Conservation (phyloP, 2,888 invertebrate species). For the Synergus umbraculus region DNA sequence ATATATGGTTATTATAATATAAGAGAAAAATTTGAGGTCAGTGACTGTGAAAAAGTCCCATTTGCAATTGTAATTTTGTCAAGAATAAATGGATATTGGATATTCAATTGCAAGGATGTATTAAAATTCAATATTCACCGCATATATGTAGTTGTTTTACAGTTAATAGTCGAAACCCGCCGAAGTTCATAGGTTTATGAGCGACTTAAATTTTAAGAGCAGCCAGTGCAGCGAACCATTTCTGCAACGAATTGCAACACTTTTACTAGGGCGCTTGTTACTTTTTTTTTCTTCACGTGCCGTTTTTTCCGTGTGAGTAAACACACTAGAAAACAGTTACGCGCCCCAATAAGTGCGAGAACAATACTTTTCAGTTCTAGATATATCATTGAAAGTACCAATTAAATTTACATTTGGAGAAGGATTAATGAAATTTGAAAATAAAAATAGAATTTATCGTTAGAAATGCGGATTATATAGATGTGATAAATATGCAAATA, state of each 20-base stretch:
- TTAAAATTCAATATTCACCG: not conserved
- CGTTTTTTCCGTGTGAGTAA: slow-evolving; percentile 2
- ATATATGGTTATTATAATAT: not conserved
- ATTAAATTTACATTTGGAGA: not conserved
- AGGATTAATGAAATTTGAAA: not conserved
- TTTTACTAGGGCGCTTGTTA: slow-evolving; percentile 3
- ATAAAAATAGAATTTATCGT: not conserved
- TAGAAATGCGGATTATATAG: not conserved
- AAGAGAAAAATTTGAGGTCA: not conserved
- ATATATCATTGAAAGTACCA: no score
- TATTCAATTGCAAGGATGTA: not conserved
- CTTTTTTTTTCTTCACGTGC: not conserved
- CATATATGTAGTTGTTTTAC: not conserved
- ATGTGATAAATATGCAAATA: not conserved
- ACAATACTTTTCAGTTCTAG: not conserved
- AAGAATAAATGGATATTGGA: not conserved
- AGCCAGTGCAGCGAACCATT: slow-evolving; percentile 3
- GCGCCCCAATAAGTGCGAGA: not conserved
- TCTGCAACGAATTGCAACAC: slow-evolving; percentile 7
- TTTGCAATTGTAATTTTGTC: not conserved
- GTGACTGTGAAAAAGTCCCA: not conserved
- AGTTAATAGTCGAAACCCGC: slow-evolving; percentile 1
- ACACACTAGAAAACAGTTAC: slow-evolving; percentile 7
- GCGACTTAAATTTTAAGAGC: not conserved
- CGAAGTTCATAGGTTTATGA: slow-evolving; percentile 33